Conservation (phyloP, 2,113 vertebrate genomes). For the Sceloporus undulatus region DNA sequence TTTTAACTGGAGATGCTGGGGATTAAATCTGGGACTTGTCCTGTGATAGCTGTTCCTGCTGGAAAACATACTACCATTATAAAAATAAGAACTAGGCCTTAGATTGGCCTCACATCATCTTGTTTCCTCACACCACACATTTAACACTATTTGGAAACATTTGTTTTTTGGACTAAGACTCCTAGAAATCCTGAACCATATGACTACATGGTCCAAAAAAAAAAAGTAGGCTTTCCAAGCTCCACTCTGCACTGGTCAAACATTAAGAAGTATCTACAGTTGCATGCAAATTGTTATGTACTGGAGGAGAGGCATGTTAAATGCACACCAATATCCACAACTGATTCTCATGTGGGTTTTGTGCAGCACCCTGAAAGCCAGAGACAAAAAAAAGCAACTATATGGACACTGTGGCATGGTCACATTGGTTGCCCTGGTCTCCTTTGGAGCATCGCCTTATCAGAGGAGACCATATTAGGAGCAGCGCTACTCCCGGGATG, state of each 20-base stretch:
- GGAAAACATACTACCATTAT: not conserved
- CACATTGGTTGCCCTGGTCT: not conserved
- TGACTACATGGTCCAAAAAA: too few species aligned
- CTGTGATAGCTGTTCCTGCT: not conserved
- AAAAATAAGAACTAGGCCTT: not conserved
- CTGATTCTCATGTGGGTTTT: too few species aligned
- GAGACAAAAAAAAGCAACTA: not conserved
- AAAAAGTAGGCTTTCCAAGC: too few species aligned
- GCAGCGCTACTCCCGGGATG: constrained; percentile 23
- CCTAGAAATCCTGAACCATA: too few species aligned
- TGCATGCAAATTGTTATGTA: not conserved
- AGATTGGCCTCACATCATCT: not conserved
- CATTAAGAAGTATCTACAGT: not conserved
- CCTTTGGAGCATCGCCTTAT: constrained; percentile 23
- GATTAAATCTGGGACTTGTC: not conserved
- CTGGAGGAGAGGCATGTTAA: not conserved
- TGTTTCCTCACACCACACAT: not conserved
- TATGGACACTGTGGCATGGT: not conserved
- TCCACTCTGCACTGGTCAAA: not conserved
- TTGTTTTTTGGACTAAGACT: too few species aligned
- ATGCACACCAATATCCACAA: not conserved
- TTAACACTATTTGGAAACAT: not conserved
- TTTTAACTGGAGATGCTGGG: too few species aligned
- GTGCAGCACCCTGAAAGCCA: too few species aligned
- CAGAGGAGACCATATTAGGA: constrained; percentile 25